A percentile compares a stretch with the other conserved stretches of the same genome.
phyloP scores from a whole-genome alignment of 2,113 vertebrate species.

The Calonectris borealis region DNA sequence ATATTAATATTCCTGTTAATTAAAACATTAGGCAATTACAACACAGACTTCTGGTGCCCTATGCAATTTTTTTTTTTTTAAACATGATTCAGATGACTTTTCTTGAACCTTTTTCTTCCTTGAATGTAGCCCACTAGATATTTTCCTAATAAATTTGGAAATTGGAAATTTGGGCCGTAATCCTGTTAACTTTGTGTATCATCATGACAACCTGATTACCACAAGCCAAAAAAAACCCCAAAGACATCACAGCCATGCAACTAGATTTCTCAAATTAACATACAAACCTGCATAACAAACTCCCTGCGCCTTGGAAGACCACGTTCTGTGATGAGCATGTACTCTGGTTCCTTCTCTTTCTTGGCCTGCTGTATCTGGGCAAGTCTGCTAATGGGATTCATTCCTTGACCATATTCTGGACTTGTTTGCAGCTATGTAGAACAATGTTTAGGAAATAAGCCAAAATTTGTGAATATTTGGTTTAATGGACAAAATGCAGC shows the following conservation, averaged over 20 bases:
- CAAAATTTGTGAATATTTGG: not conserved
- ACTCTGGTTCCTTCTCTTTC: conserved; percentile 97
- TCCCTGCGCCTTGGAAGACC: conserved; percentile 93
- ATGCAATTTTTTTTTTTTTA: not conserved
- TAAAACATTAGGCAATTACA: not conserved
- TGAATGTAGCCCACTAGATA: not conserved
- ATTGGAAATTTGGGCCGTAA: not conserved
- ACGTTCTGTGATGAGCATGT: conserved; percentile 90
- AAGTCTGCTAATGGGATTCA: conserved; percentile 97
- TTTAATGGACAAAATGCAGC: not conserved
- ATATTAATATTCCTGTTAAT: not conserved
- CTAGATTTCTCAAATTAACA: not conserved
- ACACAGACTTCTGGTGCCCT: not conserved
- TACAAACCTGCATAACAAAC: conserved; percentile 96
- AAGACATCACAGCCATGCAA: not conserved
- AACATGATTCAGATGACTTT: not conserved
- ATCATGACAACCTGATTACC: not conserved
- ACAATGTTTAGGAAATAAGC: not conserved
- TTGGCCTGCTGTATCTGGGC: conserved; percentile 99
- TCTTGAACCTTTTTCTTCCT: not conserved
- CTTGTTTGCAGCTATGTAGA: conserved; percentile 86
- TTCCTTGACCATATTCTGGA: conserved; percentile 94
- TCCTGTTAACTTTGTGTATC: not conserved
- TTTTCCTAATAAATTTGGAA: not conserved
- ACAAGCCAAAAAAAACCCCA: not conserved